Evolutionary conservation across 2,113 vertebrate species (phyloP), one percentile per base, ranked within the genome.

Genomic region (Phocoena phocoena): DNA sequence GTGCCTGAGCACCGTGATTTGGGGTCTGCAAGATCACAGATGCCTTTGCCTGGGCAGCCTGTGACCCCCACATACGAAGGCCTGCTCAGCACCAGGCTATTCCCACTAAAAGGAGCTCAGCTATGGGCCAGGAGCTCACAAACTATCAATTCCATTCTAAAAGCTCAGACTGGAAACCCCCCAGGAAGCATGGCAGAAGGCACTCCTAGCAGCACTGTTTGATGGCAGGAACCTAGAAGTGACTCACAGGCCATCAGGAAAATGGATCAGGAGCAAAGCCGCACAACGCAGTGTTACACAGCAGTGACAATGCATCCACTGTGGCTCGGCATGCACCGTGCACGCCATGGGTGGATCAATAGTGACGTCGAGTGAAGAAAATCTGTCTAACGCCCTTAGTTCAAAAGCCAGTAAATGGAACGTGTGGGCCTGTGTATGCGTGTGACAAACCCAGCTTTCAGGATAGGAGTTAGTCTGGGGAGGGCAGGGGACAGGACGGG

Each of bases 271-370:
- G 17, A 15, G 41, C 50, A 38, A 18, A 87, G 80, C 17, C 3
- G 13, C 55, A 36, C 11, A 6, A 2, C 5, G 36, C 26, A n/a
- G 2, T 0, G 0, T 2, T 10, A 6, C 9, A 21, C 18, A 31
- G 12, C 1, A 2, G 62, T 21, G 50, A 17, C 6, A 15, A 8
- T 1, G 1, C 6, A 8, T 9, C 36, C 2, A 9, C 33, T 4
- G 2, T 1, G 50, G 50, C 70, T 8, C 0, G 0, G 0, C 13
- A 12, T 4, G 0, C 6, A 5, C 9, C 2, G 0, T 7, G 4
- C 26, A 3, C 8, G 3, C 11, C 25, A 2, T 18, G 4, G 28
- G 1, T 4, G 88, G 25, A 2, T 33, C 71, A 21, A 0, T 0
- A 25, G 31, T 0, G 6, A 58, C 4, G 17, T 1, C 0, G 7